A percentile compares a stretch with the other conserved stretches of the same genome.
These are phyloP conservation scores for Ctenosaura bakeri DNA, from an alignment of 2,797 vertebrate species.

Conservation along the genomic window DNA sequence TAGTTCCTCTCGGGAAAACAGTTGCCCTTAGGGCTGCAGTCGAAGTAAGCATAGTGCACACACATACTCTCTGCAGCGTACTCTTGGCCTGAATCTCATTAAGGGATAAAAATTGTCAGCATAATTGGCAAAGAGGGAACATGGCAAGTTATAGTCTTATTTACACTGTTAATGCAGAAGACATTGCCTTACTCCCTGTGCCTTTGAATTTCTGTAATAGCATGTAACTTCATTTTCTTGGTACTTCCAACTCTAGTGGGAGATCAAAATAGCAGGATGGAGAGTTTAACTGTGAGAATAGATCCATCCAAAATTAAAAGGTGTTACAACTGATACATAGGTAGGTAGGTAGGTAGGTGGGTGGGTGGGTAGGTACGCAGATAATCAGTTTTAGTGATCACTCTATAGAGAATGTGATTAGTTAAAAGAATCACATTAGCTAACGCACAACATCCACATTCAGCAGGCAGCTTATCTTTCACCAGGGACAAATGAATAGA, in stretches of 20 bases:
- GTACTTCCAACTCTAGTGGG: neutral
- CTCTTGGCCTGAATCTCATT: conserved; percentile 56
- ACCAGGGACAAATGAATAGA: too few species aligned
- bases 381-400: neutral
- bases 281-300: conserved; percentile 16
- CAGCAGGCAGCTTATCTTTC: neutral
- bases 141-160: conserved; percentile 52
- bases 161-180: conserved; percentile 52
- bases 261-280: neutral
- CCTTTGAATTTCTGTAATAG: conserved; percentile 46
- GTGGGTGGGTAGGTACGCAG: too few species aligned
- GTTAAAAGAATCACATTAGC: too few species aligned
- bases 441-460: neutral
- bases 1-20: conserved; percentile 55
- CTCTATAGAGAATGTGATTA: too few species aligned
- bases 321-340: too few species aligned
- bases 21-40: conserved; percentile 48
- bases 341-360: too few species aligned
- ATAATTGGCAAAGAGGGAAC: conserved; percentile 52
- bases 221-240: conserved; percentile 46
- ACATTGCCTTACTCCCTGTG: neutral
- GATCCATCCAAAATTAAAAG: neutral
- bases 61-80: conserved; percentile 36
- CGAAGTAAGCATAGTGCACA: conserved; percentile 53
- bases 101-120: conserved; percentile 48